Conservation (phyloP, 2,888 invertebrate species). For the Caenorhabditis imperialis region DNA sequence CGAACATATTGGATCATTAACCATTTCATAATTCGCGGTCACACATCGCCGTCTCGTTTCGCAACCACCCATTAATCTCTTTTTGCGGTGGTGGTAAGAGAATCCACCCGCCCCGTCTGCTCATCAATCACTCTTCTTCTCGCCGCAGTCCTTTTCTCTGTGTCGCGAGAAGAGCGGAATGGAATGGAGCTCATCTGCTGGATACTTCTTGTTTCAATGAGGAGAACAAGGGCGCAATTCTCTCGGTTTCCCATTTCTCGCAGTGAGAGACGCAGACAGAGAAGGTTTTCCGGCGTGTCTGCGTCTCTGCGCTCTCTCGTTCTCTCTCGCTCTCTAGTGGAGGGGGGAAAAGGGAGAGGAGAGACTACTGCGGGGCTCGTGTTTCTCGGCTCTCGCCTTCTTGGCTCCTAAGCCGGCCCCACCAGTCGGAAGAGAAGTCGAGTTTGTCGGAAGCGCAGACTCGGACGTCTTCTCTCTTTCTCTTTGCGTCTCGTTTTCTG, state of each 20-base stretch:
- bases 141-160: slow-evolving; percentile 7
- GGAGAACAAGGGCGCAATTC: too few species aligned
- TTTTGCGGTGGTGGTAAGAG: slow-evolving; percentile 21
- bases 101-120: too few species aligned
- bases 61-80: slow-evolving; percentile 15
- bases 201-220: slow-evolving; percentile 45
- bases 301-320: slow-evolving; percentile 23
- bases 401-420: too few species aligned
- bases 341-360: background rate
- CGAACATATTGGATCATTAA: too few species aligned
- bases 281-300: slow-evolving; percentile 9
- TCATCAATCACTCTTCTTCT: slow-evolving; percentile 47
- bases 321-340: slow-evolving; percentile 5
- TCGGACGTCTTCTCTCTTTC: background rate
- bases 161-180: slow-evolving; percentile 16
- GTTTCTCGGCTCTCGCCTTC: too few species aligned
- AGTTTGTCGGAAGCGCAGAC: too few species aligned
- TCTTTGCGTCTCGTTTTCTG: slow-evolving; percentile 20
- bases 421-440: slow-evolving; percentile 1
- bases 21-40: too few species aligned
- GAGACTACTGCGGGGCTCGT: too few species aligned
- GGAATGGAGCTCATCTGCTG: slow-evolving; percentile 35
- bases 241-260: slow-evolving; percentile 46
- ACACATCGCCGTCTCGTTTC: too few species aligned
- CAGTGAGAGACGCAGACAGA: too few species aligned